Conservation (phyloP, 1,140 invertebrate genomes). For the Amyelois transitella region DNA sequence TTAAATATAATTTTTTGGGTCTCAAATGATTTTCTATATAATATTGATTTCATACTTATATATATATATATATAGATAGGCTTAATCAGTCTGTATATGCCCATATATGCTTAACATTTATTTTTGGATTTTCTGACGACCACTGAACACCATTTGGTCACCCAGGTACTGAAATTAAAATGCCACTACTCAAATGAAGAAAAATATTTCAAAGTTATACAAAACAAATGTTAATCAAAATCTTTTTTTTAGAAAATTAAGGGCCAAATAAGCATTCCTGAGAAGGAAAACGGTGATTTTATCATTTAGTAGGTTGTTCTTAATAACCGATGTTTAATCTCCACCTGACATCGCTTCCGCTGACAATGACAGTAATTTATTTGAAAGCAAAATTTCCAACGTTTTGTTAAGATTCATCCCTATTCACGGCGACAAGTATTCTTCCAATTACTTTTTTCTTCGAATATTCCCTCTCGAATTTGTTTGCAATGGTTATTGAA, state of each 20-base stretch:
- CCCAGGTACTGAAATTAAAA: no score
- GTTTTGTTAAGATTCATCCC: slow-evolving; percentile 21
- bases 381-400: slow-evolving; percentile 20
- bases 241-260: background rate
- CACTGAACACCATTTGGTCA: no score
- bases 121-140: no score
- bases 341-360: slow-evolving; percentile 13
- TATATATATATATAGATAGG: no score
- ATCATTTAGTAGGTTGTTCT: background rate
- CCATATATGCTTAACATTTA: no score
- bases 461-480: slow-evolving; percentile 3
- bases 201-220: background rate
- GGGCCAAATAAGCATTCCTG: background rate
- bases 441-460: slow-evolving; percentile 20
- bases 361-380: slow-evolving; percentile 30
- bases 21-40: no score
- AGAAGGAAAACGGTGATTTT: background rate
- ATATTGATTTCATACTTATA: no score
- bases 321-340: slow-evolving; percentile 14
- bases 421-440: slow-evolving; percentile 18
- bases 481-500: slow-evolving; percentile 4
- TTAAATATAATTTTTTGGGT: no score
- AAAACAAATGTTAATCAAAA: background rate
- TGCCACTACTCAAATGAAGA: background rate
- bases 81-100: no score